Percentiles rank a stretch among this genome's conserved stretches.
Evolutionary conservation across 2,888 invertebrate genomes (phyloP).

Genomic region (Tridacna gigas): DNA sequence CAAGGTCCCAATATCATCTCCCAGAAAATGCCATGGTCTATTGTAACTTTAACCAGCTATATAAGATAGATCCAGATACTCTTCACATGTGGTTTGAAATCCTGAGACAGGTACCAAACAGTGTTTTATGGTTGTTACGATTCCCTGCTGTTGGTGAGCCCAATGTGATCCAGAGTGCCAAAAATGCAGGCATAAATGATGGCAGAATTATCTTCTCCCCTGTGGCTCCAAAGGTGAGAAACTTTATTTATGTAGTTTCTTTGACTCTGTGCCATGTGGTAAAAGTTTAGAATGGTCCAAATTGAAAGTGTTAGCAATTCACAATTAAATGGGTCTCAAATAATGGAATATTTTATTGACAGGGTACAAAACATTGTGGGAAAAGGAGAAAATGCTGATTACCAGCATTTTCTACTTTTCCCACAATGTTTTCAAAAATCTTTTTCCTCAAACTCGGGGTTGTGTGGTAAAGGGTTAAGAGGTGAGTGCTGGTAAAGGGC

Average conservation of each 20-base stretch:
- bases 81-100: constrained; percentile 97
- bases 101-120: constrained; percentile 95
- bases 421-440: not conserved
- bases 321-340: not conserved
- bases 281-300: not conserved
- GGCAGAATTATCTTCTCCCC: constrained; percentile 96
- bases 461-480: too few species aligned
- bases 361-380: too few species aligned
- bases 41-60: constrained; percentile 99
- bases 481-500: too few species aligned
- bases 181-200: constrained; percentile 87
- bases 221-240: constrained; percentile 91
- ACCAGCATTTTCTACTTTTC: not conserved
- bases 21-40: constrained; percentile 98
- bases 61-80: constrained; percentile 98
- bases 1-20: constrained; percentile 97
- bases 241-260: not conserved
- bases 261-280: not conserved
- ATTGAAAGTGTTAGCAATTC: not conserved
- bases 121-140: constrained; percentile 96
- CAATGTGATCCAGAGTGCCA: constrained; percentile 88
- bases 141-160: constrained; percentile 91
- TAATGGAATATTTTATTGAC: too few species aligned
- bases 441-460: not conserved
- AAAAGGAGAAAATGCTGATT: too few species aligned